Evolutionary conservation across 1,140 invertebrate genomes (phyloP), one percentile per base, ranked within the genome.

Genomic region (Potamilus streckersoni): DNA sequence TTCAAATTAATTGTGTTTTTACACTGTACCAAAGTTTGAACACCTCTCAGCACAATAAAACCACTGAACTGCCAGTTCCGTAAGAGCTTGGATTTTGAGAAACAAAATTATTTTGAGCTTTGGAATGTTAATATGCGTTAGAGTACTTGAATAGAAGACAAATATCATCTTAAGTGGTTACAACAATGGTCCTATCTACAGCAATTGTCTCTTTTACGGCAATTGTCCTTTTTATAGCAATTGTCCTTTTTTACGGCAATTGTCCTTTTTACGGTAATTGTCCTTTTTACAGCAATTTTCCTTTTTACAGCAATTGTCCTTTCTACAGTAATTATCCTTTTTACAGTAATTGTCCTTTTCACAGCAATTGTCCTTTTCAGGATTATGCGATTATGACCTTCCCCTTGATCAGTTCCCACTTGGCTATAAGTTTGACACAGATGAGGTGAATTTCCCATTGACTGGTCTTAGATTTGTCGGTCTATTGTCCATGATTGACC

Each of bases 401-500:
- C 96, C 96, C 57, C 93, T 93, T 58, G 96, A 97, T 88, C 95
- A 98, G 91, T 99, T 94, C 90, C 92, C 94, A 76, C 85, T 86
- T 58, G 96, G 96, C 67, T 99, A 93, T 90, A 94, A 94, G 86
- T 99, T 98, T 92, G 96, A 99, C 91, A 91, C 92, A 73, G 91
- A 92, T 49, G 95, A 98, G 84, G 92, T 94, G 62, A 99, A 99
- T 91, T 99, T 99, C 93, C 97, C 96, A 20, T 89, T 96, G 58
- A 94, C 94, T 75, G 95, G 95, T 82, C 93, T 99, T n/a, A 93
- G 97, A 79, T 99, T 99, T 89, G 96, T 99, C 66, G 98, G 98
- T 69, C 93, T 99, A 14, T 98, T 99, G 95, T 98, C 97, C 81
- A 99, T 99, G 98, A 99, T 99, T 92, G 98, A 99, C 92, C 98